These are phyloP conservation scores for Drosophila subpulchrella DNA, from an alignment of 1,140 invertebrate genomes.

Conservation along the genomic window DNA sequence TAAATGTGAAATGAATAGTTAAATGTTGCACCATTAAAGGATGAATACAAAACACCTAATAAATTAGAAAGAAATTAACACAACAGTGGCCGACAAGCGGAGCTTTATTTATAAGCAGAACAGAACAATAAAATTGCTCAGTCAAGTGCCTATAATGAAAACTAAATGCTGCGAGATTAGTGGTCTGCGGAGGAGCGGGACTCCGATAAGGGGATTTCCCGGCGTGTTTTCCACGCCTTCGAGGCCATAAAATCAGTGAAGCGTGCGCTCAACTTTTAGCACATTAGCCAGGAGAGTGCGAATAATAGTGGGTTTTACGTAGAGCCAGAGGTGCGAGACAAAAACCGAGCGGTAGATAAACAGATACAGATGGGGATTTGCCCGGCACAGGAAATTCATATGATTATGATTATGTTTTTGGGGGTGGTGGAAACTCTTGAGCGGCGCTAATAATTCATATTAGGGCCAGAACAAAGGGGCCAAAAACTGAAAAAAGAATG, in stretches of 20 bases:
- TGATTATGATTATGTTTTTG: constrained; percentile 75
- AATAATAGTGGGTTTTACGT: constrained; percentile 42
- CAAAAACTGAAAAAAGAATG: not conserved
- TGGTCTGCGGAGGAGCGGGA: constrained; percentile 6
- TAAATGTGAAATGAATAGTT: too few species aligned
- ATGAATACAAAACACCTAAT: not conserved
- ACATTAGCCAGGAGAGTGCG: constrained; percentile 63
- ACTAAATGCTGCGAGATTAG: constrained; percentile 69
- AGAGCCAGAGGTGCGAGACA: constrained; percentile 57
- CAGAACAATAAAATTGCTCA: constrained; percentile 44
- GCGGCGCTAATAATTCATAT: constrained; percentile 65
- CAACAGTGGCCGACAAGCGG: constrained; percentile 17
- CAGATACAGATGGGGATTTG: constrained; percentile 36
- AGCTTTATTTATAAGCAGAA: constrained; percentile 34
- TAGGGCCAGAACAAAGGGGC: constrained; percentile 33
- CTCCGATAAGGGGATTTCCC: constrained; percentile 27
- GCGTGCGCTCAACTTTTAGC: constrained; percentile 69
- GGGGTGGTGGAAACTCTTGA: constrained; percentile 58
- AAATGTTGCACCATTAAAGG: not conserved
- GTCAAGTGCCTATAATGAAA: constrained; percentile 78
- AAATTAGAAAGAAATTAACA: constrained; percentile 24
- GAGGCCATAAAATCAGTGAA: constrained; percentile 56
- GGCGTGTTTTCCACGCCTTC: constrained; percentile 44
- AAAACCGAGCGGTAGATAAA: constrained; percentile 15
- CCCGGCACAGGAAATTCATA: constrained; percentile 37